Evolutionary conservation across 2,888 invertebrate species (phyloP), one percentile per base, ranked within the genome.

Genomic region (Drosophila phalerata): DNA sequence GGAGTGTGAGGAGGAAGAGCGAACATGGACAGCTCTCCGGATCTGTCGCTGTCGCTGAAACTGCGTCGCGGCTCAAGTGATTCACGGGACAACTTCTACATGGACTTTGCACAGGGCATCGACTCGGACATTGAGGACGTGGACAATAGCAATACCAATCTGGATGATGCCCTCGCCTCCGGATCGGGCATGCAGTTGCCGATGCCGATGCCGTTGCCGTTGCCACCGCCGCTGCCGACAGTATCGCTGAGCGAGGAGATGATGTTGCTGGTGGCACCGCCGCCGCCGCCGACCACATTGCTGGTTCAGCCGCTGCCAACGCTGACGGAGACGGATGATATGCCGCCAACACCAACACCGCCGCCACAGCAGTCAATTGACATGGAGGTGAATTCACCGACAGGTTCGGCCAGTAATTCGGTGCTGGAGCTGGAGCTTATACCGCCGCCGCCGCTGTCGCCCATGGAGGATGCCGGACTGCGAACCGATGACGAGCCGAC

Each of bases 71-170:
- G 97, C 56, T 97, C 97, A 38, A 97, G 96, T 91, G 97, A 97
- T 93, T 97, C 97, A 37, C 94, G 97, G 76, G 97, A 97, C 92
- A 97, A 97, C 61, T 97, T 97, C 92, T 97, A 97, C 90, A 97
- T 97, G 97, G 97, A 97, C 93, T 97, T 97, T 91, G 97, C 97
- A 88, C 96, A 96, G 93, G 97, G 97, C 69, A 97, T 97, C 91
- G 97, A 97, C 93, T 97, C 97, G 19, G 97, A 97, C 91, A 97
- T 97, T 88, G 97, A 97, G 92, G 97, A 97, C 93, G 96, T 97
- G 90, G 94, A 94, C 61, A 95, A 96, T 48, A 96, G 96, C 61
- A 95, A 95, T 40, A 47, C 60, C 43, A 72, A 77, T 34, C 43
- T 63, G 58, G 71, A 73, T 19, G 81, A 60, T 13, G 66, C 80